Evolutionary conservation across 2,888 invertebrate genomes (phyloP).

Genomic region (Drosophila rubida): DNA sequence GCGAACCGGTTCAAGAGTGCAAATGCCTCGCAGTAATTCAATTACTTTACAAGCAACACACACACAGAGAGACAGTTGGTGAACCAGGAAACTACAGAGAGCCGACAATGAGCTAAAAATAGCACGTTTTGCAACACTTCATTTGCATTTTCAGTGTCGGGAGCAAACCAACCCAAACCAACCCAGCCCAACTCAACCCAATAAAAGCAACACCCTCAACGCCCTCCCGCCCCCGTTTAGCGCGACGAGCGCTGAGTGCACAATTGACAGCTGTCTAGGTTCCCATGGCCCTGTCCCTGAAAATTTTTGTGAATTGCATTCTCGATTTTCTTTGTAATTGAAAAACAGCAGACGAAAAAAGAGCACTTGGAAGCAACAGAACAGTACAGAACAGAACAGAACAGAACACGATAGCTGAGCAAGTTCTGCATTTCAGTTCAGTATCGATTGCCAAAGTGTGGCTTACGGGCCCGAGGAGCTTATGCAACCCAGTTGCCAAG

Average conservation of each 20-base stretch:
- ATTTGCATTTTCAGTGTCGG: neutral
- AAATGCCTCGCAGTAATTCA: no score
- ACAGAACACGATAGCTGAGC: neutral
- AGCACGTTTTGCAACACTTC: conserved; percentile 14
- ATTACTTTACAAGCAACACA: neutral
- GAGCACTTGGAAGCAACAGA: neutral
- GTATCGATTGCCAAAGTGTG: conserved; percentile 42
- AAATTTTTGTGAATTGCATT: conserved; percentile 18
- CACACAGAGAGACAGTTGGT: no score
- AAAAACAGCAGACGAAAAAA: neutral
- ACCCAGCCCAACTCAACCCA: neutral
- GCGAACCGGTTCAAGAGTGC: neutral
- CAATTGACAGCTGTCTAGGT: conserved; percentile 30
- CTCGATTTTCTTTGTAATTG: conserved; percentile 14
- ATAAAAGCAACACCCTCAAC: neutral
- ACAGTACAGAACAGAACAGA: neutral
- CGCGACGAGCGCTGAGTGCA: neutral
- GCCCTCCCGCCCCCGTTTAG: no score
- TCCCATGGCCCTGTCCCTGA: conserved; percentile 45
- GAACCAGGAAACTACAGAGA: conserved; percentile 4
- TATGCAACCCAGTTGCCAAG: conserved; percentile 30
- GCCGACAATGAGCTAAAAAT: neutral
- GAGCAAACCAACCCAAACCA: neutral
- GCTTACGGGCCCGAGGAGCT: conserved; percentile 20
- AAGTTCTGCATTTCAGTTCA: conserved; percentile 2